phyloP scores from a whole-genome alignment of 2,797 vertebrate species.

The Hoplostethus mediterraneus region DNA sequence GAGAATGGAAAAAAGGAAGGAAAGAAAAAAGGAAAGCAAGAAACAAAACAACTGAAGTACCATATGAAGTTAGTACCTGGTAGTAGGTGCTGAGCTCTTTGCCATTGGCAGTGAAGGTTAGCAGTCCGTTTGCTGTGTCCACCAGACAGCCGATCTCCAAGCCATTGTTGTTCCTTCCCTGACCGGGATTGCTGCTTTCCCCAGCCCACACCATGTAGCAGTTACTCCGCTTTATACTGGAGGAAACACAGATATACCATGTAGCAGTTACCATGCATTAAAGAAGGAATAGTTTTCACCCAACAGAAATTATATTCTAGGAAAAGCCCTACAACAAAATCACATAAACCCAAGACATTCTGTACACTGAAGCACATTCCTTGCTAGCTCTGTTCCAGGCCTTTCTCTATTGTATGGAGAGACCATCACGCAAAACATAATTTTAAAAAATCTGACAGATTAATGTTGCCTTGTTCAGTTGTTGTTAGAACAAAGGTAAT shows the following conservation, averaged over 20 bases:
- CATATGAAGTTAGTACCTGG: slow-evolving; percentile 81
- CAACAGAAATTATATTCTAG: no score
- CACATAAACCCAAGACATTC: neutral
- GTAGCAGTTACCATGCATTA: neutral
- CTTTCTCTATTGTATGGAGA: no score
- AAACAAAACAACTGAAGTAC: no score
- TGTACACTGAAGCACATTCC: neutral
- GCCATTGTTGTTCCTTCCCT: slow-evolving; percentile 93
- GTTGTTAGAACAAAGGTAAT: no score
- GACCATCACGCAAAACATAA: no score
- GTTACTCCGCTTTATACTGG: slow-evolving; percentile 97
- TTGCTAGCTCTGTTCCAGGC: no score
- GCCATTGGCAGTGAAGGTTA: slow-evolving; percentile 94
- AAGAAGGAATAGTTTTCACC: no score
- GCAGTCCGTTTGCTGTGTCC: slow-evolving; percentile 90
- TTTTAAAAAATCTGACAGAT: no score
- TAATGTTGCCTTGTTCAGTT: no score
- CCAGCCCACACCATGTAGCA: slow-evolving; percentile 98
- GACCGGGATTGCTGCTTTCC: slow-evolving; percentile 92
- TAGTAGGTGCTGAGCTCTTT: slow-evolving; percentile 95
- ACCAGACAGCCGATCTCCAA: slow-evolving; percentile 95
- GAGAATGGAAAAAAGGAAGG: no score
- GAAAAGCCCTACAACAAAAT: neutral
- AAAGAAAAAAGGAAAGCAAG: neutral
- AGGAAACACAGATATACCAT: slow-evolving; percentile 34